Evolutionary conservation across 2,113 vertebrate genomes (phyloP).

Genomic region (Riparia riparia): DNA sequence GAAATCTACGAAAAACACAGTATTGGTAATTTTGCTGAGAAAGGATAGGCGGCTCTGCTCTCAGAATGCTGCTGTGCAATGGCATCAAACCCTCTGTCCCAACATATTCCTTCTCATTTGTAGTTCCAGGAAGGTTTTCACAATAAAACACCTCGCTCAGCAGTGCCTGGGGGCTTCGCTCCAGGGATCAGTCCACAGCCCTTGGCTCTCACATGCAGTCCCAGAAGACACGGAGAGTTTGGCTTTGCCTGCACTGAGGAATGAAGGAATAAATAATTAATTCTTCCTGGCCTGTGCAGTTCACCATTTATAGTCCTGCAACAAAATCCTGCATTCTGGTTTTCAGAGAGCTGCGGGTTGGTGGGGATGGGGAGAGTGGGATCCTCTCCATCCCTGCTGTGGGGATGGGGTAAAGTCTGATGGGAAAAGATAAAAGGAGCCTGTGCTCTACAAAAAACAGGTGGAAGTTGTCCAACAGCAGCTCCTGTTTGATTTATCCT

Average conservation of each 20-base stretch:
- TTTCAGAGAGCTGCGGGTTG: neutral
- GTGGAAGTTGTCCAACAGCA: neutral
- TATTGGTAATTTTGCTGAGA: neutral
- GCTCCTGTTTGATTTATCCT: neutral
- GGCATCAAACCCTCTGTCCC: neutral
- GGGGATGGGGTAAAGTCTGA: neutral
- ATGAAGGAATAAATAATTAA: constrained; percentile 39
- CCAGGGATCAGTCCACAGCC: neutral
- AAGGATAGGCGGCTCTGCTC: neutral
- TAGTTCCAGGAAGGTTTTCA: neutral
- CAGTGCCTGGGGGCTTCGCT: neutral
- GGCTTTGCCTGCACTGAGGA: neutral
- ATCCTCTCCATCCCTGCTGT: neutral
- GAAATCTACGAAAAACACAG: neutral
- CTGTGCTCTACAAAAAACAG: neutral
- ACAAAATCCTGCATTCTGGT: neutral
- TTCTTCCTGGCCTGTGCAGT: neutral
- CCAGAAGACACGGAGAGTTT: neutral
- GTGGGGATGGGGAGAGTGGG: neutral
- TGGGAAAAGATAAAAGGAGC: constrained; percentile 7
- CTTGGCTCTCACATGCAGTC: neutral
- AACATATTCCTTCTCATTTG: neutral
- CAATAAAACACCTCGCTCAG: neutral
- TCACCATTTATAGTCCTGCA: constrained; percentile 37
- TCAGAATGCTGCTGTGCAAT: neutral